Percentiles rank a stretch among this genome's conserved stretches.
Conservation (phyloP, 1,140 invertebrate genomes). For the Colletes gigas region DNA sequence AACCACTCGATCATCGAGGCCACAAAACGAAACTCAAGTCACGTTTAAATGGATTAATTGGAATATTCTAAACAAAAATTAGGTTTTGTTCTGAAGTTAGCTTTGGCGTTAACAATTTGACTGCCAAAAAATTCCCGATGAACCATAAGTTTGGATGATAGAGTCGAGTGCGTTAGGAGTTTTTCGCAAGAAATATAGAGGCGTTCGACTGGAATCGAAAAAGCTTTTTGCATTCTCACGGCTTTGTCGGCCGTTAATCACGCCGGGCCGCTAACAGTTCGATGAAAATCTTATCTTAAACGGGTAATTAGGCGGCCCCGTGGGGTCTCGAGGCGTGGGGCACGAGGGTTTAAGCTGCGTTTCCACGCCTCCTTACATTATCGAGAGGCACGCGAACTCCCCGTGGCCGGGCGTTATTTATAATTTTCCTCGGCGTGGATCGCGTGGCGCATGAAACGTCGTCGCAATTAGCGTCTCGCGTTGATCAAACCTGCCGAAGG, state of each 20-base stretch:
- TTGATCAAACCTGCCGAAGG: background rate
- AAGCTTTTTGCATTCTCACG: background rate
- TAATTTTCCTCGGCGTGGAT: conserved; percentile 50
- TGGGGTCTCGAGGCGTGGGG: conserved; percentile 33
- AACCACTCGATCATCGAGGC: too few species aligned
- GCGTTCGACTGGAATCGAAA: too few species aligned
- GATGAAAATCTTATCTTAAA: conserved; percentile 71
- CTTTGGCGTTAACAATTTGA: too few species aligned
- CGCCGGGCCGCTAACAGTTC: conserved; percentile 43
- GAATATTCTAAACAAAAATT: too few species aligned
- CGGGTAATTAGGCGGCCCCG: conserved; percentile 63
- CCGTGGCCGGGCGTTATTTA: conserved; percentile 53
- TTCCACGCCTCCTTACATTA: conserved; percentile 57
- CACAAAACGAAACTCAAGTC: too few species aligned
- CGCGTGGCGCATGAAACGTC: conserved; percentile 43
- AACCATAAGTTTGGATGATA: too few species aligned
- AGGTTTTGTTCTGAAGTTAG: too few species aligned
- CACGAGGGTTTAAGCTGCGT: conserved; percentile 48
- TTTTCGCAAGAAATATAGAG: too few species aligned
- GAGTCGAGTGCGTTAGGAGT: too few species aligned
- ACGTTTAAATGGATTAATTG: too few species aligned
- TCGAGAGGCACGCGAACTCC: conserved; percentile 57
- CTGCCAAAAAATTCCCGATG: too few species aligned
- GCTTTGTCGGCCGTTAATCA: conserved; percentile 52
- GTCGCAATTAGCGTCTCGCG: conserved; percentile 42